phyloP scores from a whole-genome alignment of 2,888 invertebrate genomes.

The Iphiclides podalirius region DNA sequence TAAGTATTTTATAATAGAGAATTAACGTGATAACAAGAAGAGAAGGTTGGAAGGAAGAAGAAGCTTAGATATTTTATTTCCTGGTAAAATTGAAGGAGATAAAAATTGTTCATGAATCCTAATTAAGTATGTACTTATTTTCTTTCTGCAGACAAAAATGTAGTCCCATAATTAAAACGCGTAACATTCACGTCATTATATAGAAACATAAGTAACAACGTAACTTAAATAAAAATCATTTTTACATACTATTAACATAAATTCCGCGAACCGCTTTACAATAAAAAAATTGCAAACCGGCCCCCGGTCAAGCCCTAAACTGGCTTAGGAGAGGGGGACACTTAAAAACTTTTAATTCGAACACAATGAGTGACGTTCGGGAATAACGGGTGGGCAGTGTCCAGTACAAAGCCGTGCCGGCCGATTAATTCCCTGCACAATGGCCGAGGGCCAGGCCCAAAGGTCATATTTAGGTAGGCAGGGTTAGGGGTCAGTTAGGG shows the following conservation, averaged over 20 bases:
- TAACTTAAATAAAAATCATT: neutral
- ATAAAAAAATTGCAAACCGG: constrained; percentile 46
- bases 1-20: too few species aligned
- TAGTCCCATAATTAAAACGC: too few species aligned
- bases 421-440: constrained; percentile 75
- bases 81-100: too few species aligned
- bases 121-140: too few species aligned
- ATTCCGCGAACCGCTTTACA: neutral
- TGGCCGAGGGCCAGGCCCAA: constrained; percentile 61
- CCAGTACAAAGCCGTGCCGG: constrained; percentile 66
- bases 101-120: too few species aligned
- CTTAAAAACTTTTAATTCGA: constrained; percentile 71
- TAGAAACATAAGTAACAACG: too few species aligned
- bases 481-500: constrained; percentile 73
- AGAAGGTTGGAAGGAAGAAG: too few species aligned
- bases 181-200: too few species aligned
- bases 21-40: too few species aligned
- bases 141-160: too few species aligned
- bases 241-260: neutral
- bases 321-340: constrained; percentile 42
- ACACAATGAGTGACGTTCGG: constrained; percentile 57
- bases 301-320: constrained; percentile 45
- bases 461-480: constrained; percentile 77
- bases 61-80: too few species aligned
- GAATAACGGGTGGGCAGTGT: constrained; percentile 60